Percentiles rank a stretch among this genome's conserved stretches.
These are phyloP conservation scores for Pardalotus punctatus DNA, from an alignment of 2,113 vertebrate genomes.

Conservation along the genomic window DNA sequence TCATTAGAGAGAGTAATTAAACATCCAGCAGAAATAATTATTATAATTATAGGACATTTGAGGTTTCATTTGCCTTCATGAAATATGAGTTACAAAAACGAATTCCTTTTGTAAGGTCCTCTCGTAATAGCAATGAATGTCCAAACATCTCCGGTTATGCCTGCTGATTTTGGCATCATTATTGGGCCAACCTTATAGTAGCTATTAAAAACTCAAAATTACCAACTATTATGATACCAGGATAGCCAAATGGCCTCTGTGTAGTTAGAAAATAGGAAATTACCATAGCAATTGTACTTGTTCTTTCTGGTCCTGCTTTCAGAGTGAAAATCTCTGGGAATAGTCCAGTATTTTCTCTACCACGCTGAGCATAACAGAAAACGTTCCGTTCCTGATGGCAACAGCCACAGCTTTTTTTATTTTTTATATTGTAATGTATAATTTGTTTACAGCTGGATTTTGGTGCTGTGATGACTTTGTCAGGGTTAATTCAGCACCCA, in stretches of 20 bases:
- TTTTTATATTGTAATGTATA: not conserved
- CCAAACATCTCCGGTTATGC: constrained; percentile 14
- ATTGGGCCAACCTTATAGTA: not conserved
- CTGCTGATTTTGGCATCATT: constrained; percentile 24
- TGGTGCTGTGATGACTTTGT: not conserved
- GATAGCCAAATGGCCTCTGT: not conserved
- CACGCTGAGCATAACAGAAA: not conserved
- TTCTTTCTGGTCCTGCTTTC: not conserved
- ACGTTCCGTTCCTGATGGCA: not conserved
- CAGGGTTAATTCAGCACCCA: not conserved
- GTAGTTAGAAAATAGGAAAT: constrained; percentile 34
- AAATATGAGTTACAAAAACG: constrained; percentile 40
- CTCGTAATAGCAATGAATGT: not conserved
- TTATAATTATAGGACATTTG: constrained; percentile 51
- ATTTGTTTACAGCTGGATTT: not conserved
- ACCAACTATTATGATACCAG: constrained; percentile 8
- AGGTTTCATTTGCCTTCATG: constrained; percentile 44
- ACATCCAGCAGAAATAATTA: constrained; percentile 62
- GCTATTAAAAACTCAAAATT: constrained; percentile 39
- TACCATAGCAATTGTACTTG: not conserved
- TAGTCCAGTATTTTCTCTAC: not conserved
- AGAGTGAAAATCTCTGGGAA: not conserved
- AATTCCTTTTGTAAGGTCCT: constrained; percentile 16
- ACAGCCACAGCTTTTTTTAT: not conserved
- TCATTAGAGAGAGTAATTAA: constrained; percentile 63